Conservation (phyloP, 1,140 invertebrate species). For the Papilio glaucus region DNA sequence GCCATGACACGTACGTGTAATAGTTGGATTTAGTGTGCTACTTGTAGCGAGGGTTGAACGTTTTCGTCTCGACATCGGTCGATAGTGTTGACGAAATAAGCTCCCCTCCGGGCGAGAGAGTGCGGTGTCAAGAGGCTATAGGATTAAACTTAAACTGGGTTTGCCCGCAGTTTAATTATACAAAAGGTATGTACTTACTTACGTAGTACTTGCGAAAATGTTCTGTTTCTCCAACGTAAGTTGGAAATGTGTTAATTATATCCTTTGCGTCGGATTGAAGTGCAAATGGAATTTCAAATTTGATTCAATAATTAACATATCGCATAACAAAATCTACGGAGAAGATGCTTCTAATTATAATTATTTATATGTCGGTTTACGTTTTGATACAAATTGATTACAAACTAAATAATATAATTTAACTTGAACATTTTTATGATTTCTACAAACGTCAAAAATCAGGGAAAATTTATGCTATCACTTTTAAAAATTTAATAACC, state of each 20-base stretch:
- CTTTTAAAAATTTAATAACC: constrained; percentile 32
- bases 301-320: constrained; percentile 33
- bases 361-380: background rate
- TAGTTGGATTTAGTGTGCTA: constrained; percentile 69
- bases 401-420: background rate
- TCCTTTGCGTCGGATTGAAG: constrained; percentile 65
- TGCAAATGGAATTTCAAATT: constrained; percentile 72
- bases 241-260: constrained; percentile 79
- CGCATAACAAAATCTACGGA: constrained; percentile 5
- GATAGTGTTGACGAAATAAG: constrained; percentile 82
- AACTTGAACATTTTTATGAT: constrained; percentile 53
- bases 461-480: too few species aligned
- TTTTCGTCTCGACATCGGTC: constrained; percentile 75
- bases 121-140: constrained; percentile 82
- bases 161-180: constrained; percentile 82
- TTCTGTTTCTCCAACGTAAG: constrained; percentile 69
- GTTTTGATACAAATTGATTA: background rate
- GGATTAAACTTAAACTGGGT: constrained; percentile 82
- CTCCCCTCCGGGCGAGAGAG: constrained; percentile 71
- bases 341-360: background rate
- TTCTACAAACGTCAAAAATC: constrained; percentile 47
- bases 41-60: constrained; percentile 63
- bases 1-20: constrained; percentile 56
- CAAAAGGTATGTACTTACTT: constrained; percentile 79
- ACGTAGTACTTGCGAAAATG: constrained; percentile 70